phyloP scores from a whole-genome alignment of 2,888 invertebrate species.

The Onthophagus sagittarius region DNA sequence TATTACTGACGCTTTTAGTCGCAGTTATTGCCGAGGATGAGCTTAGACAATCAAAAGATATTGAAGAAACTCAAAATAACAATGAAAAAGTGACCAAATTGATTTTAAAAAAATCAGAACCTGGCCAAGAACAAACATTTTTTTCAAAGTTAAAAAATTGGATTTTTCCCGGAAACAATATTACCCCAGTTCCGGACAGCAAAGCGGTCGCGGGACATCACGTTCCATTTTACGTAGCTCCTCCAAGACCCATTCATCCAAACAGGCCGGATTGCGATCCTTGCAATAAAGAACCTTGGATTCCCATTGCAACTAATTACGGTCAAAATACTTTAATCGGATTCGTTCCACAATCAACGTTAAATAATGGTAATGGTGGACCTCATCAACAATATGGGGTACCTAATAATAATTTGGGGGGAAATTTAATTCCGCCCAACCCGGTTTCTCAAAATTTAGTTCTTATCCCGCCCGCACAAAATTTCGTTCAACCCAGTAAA shows the following conservation, averaged over 20 bases:
- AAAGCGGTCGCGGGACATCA: conserved; percentile 28
- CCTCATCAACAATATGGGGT: conserved; percentile 4
- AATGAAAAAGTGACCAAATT: conserved; percentile 24
- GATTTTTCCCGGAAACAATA: conserved; percentile 52
- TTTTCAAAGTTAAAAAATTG: conserved; percentile 59
- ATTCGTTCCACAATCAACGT: conserved; percentile 35
- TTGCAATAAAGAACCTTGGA: conserved; percentile 79
- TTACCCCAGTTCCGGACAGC: conserved; percentile 22
- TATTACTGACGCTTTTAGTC: conserved; percentile 16
- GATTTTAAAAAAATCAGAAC: conserved; percentile 39
- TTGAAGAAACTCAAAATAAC: conserved; percentile 34
- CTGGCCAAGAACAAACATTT: conserved; percentile 50
- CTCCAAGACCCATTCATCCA: conserved; percentile 26
- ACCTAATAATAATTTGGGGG: background rate
- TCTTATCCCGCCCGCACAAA: conserved; percentile 42
- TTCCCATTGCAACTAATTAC: conserved; percentile 61
- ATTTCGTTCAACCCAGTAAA: conserved; percentile 15
- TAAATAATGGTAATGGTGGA: conserved; percentile 14
- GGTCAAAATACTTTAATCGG: conserved; percentile 38
- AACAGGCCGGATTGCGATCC: conserved; percentile 57
- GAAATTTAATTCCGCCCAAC: background rate
- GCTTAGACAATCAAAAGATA: conserved; percentile 15
- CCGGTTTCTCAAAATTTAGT: background rate
- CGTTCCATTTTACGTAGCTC: conserved; percentile 29
- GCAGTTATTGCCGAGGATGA: conserved; percentile 30